Evolutionary conservation across 1,140 invertebrate species (phyloP).

Genomic region (Drosophila bipectinata): DNA sequence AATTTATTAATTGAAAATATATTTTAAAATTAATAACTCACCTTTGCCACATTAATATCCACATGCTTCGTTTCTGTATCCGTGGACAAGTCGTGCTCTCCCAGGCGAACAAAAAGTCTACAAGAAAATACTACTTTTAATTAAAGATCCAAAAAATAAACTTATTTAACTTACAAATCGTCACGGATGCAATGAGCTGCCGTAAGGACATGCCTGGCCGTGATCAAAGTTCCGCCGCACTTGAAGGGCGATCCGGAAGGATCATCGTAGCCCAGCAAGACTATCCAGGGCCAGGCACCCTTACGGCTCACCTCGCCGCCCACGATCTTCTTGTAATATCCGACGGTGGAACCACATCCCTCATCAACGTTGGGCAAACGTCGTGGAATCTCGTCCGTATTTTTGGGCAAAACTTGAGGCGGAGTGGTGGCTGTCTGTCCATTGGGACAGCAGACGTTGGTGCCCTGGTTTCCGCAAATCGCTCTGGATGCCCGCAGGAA

Average conservation of each 20-base stretch:
- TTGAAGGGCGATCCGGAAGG: slow-evolving; percentile 63
- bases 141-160: too few species aligned
- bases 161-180: slow-evolving; percentile 56
- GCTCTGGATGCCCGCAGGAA: slow-evolving; percentile 66
- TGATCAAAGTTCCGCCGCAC: slow-evolving; percentile 80
- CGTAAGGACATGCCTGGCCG: slow-evolving; percentile 74
- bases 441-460: slow-evolving; percentile 67
- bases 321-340: slow-evolving; percentile 82
- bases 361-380: slow-evolving; percentile 63
- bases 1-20: neutral
- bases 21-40: slow-evolving; percentile 4
- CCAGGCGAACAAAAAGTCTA: slow-evolving; percentile 71
- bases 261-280: slow-evolving; percentile 73
- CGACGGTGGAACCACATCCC: slow-evolving; percentile 81
- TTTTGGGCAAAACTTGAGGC: neutral
- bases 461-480: slow-evolving; percentile 49
- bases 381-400: slow-evolving; percentile 50
- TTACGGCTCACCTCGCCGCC: slow-evolving; percentile 81
- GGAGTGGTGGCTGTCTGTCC: slow-evolving; percentile 23
- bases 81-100: slow-evolving; percentile 75
- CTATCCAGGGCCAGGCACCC: slow-evolving; percentile 81
- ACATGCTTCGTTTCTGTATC: slow-evolving; percentile 67
- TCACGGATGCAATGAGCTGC: slow-evolving; percentile 77
- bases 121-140: slow-evolving; percentile 2
- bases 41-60: slow-evolving; percentile 58